Percentiles rank a stretch among this genome's conserved stretches.
Conservation (phyloP, 2,888 invertebrate genomes). For the Spatulosminthurus flaviceps region DNA sequence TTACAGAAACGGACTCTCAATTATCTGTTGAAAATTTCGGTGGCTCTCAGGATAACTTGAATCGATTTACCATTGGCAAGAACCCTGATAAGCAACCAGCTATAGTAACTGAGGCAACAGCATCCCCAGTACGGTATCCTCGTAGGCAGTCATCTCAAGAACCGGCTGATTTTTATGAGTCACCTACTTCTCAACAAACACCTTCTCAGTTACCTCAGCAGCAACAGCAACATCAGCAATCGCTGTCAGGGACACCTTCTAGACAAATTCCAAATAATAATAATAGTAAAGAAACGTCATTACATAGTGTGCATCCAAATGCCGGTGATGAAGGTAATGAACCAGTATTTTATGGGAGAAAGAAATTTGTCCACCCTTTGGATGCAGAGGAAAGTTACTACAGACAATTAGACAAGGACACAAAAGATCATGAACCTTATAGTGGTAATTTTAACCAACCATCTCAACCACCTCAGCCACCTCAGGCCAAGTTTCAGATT, state of each 20-base stretch:
- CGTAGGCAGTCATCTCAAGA: conserved; percentile 59
- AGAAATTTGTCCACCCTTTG: conserved; percentile 56
- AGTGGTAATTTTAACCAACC: conserved; percentile 45
- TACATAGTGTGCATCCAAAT: conserved; percentile 1
- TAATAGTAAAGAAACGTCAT: conserved; percentile 35
- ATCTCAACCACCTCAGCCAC: conserved; percentile 26
- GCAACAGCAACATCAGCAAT: conserved; percentile 14
- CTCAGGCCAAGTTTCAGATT: conserved; percentile 47
- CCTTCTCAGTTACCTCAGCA: conserved; percentile 26
- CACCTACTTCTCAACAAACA: conserved; percentile 33
- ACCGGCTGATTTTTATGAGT: conserved; percentile 57
- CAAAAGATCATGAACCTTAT: conserved; percentile 39
- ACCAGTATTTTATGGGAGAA: conserved; percentile 59
- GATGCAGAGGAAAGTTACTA: conserved; percentile 49
- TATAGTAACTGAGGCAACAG: conserved; percentile 59
- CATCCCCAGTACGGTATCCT: conserved; percentile 59
- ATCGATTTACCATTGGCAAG: conserved; percentile 73
- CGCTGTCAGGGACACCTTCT: conserved; percentile 15
- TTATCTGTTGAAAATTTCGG: conserved; percentile 93
- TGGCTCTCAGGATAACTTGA: conserved; percentile 87
- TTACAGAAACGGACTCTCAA: conserved; percentile 81
- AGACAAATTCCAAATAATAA: conserved; percentile 32
- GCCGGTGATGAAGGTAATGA: conserved; percentile 33
- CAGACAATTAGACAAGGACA: conserved; percentile 38
- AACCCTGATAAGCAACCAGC: conserved; percentile 82